Conservation (phyloP, 1,140 invertebrate genomes). For the Lordiphosa clarofinis region DNA sequence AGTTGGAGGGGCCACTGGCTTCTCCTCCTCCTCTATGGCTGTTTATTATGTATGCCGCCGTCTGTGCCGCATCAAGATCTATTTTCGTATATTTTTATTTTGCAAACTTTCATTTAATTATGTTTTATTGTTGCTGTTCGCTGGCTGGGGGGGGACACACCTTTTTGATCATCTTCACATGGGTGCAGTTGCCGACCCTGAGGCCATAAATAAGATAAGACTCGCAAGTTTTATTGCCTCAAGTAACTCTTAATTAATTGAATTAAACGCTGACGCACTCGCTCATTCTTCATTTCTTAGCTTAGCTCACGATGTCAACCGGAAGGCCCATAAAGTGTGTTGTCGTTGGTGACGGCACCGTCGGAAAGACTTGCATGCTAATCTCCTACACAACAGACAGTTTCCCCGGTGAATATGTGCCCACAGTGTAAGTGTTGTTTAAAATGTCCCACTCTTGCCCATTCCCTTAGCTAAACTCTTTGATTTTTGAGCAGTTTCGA, state of each 20-base stretch:
- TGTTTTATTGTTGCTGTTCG: conserved; percentile 33
- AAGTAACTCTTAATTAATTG: conserved; percentile 74
- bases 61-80: conserved; percentile 61
- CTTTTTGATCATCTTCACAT: conserved; percentile 29
- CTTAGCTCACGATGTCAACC: conserved; percentile 83
- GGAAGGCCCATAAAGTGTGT: conserved; percentile 97
- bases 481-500: conserved; percentile 87
- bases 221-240: conserved; percentile 57
- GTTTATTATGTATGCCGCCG: conserved; percentile 47
- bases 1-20: conserved; percentile 14
- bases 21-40: conserved; percentile 3
- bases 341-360: conserved; percentile 87
- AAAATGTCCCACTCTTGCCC: conserved; percentile 10
- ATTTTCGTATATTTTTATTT: conserved; percentile 65
- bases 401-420: conserved; percentile 99
- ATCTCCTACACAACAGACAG: conserved; percentile 99
- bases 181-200: conserved; percentile 24
- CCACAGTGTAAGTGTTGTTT: conserved; percentile 90
- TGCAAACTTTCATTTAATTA: conserved; percentile 67
- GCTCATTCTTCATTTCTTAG: conserved; percentile 33
- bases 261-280: conserved; percentile 68
- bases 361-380: conserved; percentile 99
- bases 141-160: conserved; percentile 53
- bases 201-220: conserved; percentile 41
- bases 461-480: too few relatives aligned